phyloP scores from a whole-genome alignment of 1,140 invertebrate genomes.

The Asobara japonica region DNA sequence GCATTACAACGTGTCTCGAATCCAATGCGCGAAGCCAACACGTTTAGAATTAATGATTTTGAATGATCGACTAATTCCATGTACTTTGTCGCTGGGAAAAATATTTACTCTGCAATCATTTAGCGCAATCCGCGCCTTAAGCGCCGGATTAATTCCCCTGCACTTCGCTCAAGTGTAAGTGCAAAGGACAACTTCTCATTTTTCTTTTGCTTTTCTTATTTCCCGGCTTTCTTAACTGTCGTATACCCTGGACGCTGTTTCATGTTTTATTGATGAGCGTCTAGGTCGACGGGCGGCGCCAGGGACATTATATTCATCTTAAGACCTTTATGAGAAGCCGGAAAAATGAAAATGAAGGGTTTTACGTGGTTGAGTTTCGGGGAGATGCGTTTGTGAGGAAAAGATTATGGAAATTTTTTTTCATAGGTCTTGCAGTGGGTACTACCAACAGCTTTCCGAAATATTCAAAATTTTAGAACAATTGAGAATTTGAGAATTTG shows the following conservation, averaged over 20 bases:
- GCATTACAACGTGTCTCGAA: slow-evolving; percentile 1
- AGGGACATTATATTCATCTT: not conserved
- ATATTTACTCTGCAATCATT: slow-evolving; percentile 1
- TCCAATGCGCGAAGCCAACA: not conserved
- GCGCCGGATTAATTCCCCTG: not conserved
- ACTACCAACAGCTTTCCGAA: too few relatives aligned
- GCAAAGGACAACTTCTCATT: not conserved
- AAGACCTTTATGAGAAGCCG: not conserved
- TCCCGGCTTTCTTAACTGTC: not conserved
- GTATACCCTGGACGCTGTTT: not conserved
- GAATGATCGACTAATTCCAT: slow-evolving; percentile 9
- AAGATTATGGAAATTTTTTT: not conserved
- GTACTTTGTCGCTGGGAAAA: not conserved
- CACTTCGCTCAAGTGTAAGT: not conserved
- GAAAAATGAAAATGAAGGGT: slow-evolving; percentile 4
- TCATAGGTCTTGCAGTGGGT: not conserved
- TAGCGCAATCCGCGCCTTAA: not conserved
- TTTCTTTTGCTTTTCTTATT: not conserved
- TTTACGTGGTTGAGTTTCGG: not conserved
- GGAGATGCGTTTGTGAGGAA: not conserved
- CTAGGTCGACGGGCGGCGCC: slow-evolving; percentile 4
- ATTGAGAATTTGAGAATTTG: too few relatives aligned
- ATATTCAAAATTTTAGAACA: too few relatives aligned
- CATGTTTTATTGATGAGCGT: slow-evolving; percentile 22
- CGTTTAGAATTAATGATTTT: slow-evolving; percentile 1